These are phyloP conservation scores for Pheosia tremula DNA, from an alignment of 2,888 invertebrate genomes.

Conservation along the genomic window DNA sequence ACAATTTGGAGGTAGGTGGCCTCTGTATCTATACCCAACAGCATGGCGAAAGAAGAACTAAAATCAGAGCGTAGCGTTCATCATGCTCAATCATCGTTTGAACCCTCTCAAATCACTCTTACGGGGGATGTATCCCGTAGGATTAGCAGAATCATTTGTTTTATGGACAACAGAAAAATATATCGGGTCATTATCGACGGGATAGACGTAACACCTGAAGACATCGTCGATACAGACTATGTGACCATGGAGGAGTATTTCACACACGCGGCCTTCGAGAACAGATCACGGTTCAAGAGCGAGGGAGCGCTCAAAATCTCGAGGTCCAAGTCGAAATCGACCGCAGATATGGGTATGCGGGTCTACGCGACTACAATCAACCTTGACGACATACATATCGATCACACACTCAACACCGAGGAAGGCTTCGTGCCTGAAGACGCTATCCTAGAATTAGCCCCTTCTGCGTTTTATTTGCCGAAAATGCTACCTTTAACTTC, in stretches of 20 bases:
- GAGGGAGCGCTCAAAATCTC: conserved; percentile 48
- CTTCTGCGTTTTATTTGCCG: conserved; percentile 73
- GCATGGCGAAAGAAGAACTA: not conserved
- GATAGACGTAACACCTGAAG: conserved; percentile 65
- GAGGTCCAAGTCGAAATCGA: conserved; percentile 46
- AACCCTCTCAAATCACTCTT: conserved; percentile 6
- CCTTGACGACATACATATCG: conserved; percentile 82
- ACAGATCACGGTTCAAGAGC: conserved; percentile 51
- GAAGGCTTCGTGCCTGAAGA: conserved; percentile 56
- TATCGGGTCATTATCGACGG: conserved; percentile 54
- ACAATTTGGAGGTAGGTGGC: not conserved
- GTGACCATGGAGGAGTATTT: conserved; percentile 63
- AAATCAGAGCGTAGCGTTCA: conserved; percentile 1
- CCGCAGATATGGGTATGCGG: conserved; percentile 59
- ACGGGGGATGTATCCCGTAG: conserved; percentile 11
- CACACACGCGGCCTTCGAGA: conserved; percentile 69
- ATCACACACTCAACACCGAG: conserved; percentile 75
- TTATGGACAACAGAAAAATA: conserved; percentile 60
- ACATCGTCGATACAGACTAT: conserved; percentile 56
- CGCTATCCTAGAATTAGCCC: conserved; percentile 59
- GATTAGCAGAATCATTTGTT: conserved; percentile 42
- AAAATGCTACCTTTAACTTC: conserved; percentile 57
- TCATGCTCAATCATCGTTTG: conserved; percentile 1
- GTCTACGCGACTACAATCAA: conserved; percentile 76
- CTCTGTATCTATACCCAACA: not conserved